Conservation (phyloP, 30 jellyfish, hydroid and myxozoan genomes). For the Hydractinia symbiolongicarpus region DNA sequence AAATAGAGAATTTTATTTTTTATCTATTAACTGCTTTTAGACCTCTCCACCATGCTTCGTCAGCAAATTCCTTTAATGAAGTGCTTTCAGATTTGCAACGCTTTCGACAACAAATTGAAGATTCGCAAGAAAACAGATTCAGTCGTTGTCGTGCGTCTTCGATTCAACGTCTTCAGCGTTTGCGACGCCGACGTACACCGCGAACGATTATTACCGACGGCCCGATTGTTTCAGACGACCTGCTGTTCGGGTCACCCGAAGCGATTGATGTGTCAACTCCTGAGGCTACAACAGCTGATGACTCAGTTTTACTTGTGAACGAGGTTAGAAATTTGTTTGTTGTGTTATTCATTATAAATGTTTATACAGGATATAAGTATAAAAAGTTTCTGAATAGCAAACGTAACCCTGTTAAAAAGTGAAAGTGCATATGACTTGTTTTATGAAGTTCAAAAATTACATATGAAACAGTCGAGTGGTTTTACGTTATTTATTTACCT, state of each 20-base stretch:
- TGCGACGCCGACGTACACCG: slow-evolving; percentile 19
- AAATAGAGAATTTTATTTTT: neutral
- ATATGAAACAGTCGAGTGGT: too few species aligned
- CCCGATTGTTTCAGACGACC: neutral
- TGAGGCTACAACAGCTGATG: slow-evolving; percentile 23
- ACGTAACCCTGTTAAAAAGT: too few species aligned
- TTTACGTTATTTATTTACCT: too few species aligned
- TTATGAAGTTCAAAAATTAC: too few species aligned
- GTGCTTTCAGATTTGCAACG: slow-evolving; percentile 48
- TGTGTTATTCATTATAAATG: too few species aligned
- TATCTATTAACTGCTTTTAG: slow-evolving; percentile 5
- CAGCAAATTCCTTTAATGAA: slow-evolving; percentile 20
- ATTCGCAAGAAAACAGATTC: slow-evolving; percentile 46
- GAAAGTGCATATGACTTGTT: too few species aligned
- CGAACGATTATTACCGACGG: slow-evolving; percentile 16
- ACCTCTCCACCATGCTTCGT: neutral
- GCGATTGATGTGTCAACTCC: slow-evolving; percentile 1
- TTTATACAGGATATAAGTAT: neutral
- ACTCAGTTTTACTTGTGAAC: slow-evolving; percentile 12
- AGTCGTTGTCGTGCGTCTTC: slow-evolving; percentile 7
- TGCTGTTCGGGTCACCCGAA: slow-evolving; percentile 1
- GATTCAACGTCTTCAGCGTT: neutral
- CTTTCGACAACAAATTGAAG: slow-evolving; percentile 54
- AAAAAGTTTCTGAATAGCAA: too few species aligned
- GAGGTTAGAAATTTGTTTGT: neutral